These are phyloP conservation scores for Philereme vetulata DNA, from an alignment of 2,888 invertebrate species.

Conservation along the genomic window DNA sequence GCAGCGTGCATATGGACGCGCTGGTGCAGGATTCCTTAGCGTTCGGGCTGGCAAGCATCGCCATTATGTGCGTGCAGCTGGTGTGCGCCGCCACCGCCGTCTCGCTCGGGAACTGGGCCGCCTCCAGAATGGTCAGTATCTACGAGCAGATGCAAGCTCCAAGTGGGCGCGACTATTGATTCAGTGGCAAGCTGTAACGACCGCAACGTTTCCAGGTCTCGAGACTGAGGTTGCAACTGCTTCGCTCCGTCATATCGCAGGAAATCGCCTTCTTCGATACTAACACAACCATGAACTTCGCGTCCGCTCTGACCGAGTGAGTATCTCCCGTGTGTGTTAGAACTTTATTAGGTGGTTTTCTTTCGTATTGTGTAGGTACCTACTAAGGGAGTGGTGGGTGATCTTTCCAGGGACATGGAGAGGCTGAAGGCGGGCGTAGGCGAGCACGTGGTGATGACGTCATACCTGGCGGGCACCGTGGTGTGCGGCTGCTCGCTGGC, in stretches of 20 bases:
- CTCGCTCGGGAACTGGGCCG: slow-evolving; percentile 81
- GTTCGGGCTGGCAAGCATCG: slow-evolving; percentile 76
- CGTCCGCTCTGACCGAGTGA: slow-evolving; percentile 88
- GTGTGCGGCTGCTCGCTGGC: slow-evolving; percentile 87
- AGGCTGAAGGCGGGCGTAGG: slow-evolving; percentile 92
- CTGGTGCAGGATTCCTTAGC: slow-evolving; percentile 80
- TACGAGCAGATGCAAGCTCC: slow-evolving; percentile 8
- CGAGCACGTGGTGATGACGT: slow-evolving; percentile 90
- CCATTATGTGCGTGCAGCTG: slow-evolving; percentile 77
- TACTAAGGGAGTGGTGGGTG: neutral
- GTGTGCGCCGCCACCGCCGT: slow-evolving; percentile 79
- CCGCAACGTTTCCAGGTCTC: slow-evolving; percentile 66
- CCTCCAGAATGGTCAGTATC: slow-evolving; percentile 69
- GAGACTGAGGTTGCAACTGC: slow-evolving; percentile 83
- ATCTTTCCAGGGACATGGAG: slow-evolving; percentile 85
- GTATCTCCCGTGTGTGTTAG: slow-evolving; percentile 47
- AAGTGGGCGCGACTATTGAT: no score
- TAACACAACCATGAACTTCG: slow-evolving; percentile 86
- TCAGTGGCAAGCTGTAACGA: no score
- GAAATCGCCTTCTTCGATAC: slow-evolving; percentile 90
- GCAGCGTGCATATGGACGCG: slow-evolving; percentile 77
- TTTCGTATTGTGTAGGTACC: no score
- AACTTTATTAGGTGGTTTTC: neutral
- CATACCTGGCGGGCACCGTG: slow-evolving; percentile 88
- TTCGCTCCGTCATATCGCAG: slow-evolving; percentile 87